These are phyloP conservation scores for Cyclina sinensis DNA, from an alignment of 1,140 invertebrate species.

Conservation along the genomic window DNA sequence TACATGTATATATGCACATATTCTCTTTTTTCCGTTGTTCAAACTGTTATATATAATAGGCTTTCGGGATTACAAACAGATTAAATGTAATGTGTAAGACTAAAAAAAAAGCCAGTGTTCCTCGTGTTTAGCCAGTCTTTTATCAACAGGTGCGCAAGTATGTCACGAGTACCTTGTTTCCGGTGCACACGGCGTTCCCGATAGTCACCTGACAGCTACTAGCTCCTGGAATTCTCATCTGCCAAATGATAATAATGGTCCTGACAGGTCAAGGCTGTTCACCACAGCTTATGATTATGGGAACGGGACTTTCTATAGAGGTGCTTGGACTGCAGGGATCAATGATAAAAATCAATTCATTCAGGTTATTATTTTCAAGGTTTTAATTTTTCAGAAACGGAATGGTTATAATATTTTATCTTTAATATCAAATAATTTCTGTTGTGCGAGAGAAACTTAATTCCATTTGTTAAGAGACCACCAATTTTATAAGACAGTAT, in stretches of 20 bases:
- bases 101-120: no score
- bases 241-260: conserved; percentile 66
- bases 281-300: conserved; percentile 65
- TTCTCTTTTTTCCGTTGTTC: no score
- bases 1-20: no score
- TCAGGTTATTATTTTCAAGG: conserved; percentile 63
- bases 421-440: background rate
- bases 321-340: conserved; percentile 72
- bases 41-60: no score
- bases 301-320: conserved; percentile 71
- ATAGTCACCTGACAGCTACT: conserved; percentile 70
- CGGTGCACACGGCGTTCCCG: conserved; percentile 68
- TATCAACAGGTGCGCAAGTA: conserved; percentile 66
- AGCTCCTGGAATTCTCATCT: conserved; percentile 67
- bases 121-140: no score
- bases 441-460: no score
- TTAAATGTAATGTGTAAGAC: no score
- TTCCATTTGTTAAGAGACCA: no score
- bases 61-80: no score
- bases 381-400: no score
- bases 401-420: no score
- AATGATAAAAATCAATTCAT: conserved; percentile 75
- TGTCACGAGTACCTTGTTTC: conserved; percentile 75
- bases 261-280: conserved; percentile 70
- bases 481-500: no score